Base-by-base conservation (phyloP, 2,888 invertebrate genomes). In the Synanthedon vespiformis region DNA sequence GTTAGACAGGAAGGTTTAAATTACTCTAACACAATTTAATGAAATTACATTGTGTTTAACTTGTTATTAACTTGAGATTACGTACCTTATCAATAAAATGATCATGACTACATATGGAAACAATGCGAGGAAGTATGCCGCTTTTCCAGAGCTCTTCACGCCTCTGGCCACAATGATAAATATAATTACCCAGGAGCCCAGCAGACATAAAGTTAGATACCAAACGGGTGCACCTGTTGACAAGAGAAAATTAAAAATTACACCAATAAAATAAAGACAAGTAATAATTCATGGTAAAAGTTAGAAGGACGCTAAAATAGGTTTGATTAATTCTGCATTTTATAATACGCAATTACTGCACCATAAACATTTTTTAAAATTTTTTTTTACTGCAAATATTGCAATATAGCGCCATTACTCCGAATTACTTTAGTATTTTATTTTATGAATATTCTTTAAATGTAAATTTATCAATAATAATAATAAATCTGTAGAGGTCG, bases 101-200 rank as follows among this genome's bases (percentile, higher is more conserved):
- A 94, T 80, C 77, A 96, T 90, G 51, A 96, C 91, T 4, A 94
- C 88, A 66, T 94, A 95, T 0, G 95, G 95, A 72, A 95, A 95
- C 2, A 96, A 75, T 0, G 96, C 96, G n/a, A 96, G 91, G 75
- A 97, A 94, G 77, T 96, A 97, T 0, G 96, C 92, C 0, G 92
- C 93, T 75, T 94, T 94, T 49, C 95, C 94, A 0, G 94, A 92
- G 65, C 93, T 93, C 72, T 92, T 92, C 1, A 94, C 93, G 10
- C 94, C 94, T 57, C 89, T 90, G 13, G 92, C 87, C 49, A 94
- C 90, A 52, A 93, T 91, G 5, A 90, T 61, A 67, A 92, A 94
- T 41, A 93, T 90, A 1, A 91, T 70, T 3, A 90, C 51, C 94
- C 94, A 95, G 0, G 93, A 88, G 1, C 83, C 81, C 2, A 93